Evolutionary conservation across 1,140 invertebrate species (phyloP).

Genomic region (Zophobas morio): DNA sequence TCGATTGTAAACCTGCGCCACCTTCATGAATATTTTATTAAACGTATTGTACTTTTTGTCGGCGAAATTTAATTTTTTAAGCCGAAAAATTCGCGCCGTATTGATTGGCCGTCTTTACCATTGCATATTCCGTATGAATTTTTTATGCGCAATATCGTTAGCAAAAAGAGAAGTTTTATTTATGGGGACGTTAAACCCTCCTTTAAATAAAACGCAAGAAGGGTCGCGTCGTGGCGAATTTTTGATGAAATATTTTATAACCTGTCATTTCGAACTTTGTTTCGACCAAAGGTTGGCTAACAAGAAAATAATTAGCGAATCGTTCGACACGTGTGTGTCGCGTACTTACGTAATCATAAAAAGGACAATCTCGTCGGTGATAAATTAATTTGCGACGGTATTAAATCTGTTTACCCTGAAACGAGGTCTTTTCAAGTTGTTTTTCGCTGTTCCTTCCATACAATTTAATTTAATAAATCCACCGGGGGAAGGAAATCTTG

Average conservation of each 20-base stretch:
- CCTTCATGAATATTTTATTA: background rate
- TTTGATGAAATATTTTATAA: background rate
- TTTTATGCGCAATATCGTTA: slow-evolving; percentile 1
- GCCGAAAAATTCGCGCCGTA: background rate
- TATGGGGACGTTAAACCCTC: slow-evolving; percentile 12
- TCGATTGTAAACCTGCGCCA: background rate
- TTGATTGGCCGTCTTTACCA: background rate
- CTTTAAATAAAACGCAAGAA: background rate
- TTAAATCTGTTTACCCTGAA: no score
- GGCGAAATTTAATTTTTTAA: background rate
- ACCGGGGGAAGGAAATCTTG: background rate
- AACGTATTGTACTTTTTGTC: background rate
- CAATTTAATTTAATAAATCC: background rate
- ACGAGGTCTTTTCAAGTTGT: background rate
- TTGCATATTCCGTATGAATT: background rate
- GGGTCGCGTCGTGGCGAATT: background rate
- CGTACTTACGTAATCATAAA: no score
- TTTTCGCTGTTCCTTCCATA: background rate
- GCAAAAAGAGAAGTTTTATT: background rate
- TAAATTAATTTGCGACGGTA: no score
- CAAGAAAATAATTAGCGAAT: no score
- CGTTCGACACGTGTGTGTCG: no score
- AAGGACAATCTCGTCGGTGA: no score
- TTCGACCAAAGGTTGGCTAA: no score
- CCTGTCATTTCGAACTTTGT: no score